phyloP scores from a whole-genome alignment of 2,113 vertebrate genomes.

The Aythya baeri region DNA sequence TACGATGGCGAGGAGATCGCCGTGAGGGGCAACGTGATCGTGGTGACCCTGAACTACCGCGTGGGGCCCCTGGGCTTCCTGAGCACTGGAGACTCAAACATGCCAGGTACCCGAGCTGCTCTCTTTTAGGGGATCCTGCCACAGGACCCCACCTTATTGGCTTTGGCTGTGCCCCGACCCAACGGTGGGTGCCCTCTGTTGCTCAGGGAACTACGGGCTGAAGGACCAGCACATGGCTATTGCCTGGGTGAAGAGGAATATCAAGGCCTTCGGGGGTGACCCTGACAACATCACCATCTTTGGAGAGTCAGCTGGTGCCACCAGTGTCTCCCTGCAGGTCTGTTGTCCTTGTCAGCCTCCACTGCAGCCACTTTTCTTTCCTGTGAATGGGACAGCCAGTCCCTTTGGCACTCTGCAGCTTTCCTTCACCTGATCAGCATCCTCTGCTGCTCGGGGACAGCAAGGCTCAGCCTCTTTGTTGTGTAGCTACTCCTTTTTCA shows the following conservation, averaged over 20 bases:
- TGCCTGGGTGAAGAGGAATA: slow-evolving; percentile 95
- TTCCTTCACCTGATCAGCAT: neutral
- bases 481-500: neutral
- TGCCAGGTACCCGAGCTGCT: slow-evolving; percentile 74
- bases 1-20: slow-evolving; percentile 89
- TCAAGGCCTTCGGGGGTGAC: slow-evolving; percentile 90
- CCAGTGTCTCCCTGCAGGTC: slow-evolving; percentile 90
- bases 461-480: neutral
- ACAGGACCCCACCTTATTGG: accelerated
- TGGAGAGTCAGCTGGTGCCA: slow-evolving; percentile 90
- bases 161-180: neutral
- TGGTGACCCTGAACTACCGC: slow-evolving; percentile 92
- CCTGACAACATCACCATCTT: slow-evolving; percentile 91
- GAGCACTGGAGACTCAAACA: slow-evolving; percentile 85
- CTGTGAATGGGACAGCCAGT: too few species aligned
- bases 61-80: slow-evolving; percentile 92
- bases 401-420: neutral
- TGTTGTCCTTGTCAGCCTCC: neutral
- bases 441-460: neutral
- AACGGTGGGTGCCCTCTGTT: neutral
- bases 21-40: slow-evolving; percentile 87
- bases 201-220: slow-evolving; percentile 91
- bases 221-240: slow-evolving; percentile 96
- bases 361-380: neutral
- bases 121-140: neutral